Percentiles rank a stretch among this genome's conserved stretches.
These are phyloP conservation scores for Strongylocentrotus purpuratus DNA, from an alignment of 35 echinoderm and acorn worm genomes.

Conservation along the genomic window DNA sequence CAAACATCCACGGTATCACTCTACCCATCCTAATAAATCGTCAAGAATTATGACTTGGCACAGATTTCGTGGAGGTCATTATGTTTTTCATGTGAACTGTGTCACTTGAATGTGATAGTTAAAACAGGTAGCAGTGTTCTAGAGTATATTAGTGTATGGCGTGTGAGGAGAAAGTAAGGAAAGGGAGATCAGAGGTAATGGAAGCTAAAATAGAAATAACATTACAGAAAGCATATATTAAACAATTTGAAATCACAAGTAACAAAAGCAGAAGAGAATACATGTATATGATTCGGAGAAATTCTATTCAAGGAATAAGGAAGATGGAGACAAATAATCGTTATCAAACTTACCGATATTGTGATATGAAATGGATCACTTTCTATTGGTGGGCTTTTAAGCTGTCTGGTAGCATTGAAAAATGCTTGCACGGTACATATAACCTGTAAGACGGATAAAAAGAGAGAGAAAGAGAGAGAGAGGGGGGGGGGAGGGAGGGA, in stretches of 20 bases:
- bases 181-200: neutral
- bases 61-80: neutral
- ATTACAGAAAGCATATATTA: neutral
- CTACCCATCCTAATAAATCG: neutral
- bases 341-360: slow-evolving; percentile 66
- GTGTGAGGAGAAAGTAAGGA: neutral
- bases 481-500: neutral
- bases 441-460: slow-evolving; percentile 50
- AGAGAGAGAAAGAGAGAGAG: neutral
- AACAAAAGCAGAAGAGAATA: no score
- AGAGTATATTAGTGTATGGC: neutral
- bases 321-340: neutral
- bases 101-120: neutral
- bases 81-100: neutral
- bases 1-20: neutral
- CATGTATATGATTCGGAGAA: no score
- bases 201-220: neutral
- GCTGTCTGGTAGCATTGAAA: slow-evolving; percentile 82
- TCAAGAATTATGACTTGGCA: neutral
- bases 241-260: no score
- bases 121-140: no score
- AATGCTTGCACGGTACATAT: slow-evolving; percentile 88
- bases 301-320: no score
- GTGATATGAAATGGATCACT: slow-evolving; percentile 73
- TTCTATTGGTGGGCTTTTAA: slow-evolving; percentile 82